A percentile compares a stretch with the other conserved stretches of the same genome.
Evolutionary conservation across 2,888 invertebrate species (phyloP).

Genomic region (Lochmaea crataegi): DNA sequence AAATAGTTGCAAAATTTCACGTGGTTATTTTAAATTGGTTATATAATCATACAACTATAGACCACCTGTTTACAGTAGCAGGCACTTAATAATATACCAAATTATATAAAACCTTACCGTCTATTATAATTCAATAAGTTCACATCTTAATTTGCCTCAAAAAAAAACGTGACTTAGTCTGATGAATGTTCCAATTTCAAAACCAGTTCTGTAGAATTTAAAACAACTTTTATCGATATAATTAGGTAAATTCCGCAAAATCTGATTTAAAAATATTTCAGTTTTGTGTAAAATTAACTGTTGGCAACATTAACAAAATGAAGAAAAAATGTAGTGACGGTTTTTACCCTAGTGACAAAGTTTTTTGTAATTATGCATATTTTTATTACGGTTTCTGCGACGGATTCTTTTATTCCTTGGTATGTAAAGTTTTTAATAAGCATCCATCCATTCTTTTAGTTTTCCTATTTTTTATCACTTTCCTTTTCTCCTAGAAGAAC

Average conservation of each 20-base stretch:
- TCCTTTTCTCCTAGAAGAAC: too few species aligned
- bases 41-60: not conserved
- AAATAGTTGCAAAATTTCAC: not conserved
- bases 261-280: constrained; percentile 8
- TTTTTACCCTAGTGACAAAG: not conserved
- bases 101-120: not conserved
- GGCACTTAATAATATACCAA: not conserved
- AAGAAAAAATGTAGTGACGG: not conserved
- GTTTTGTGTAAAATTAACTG: constrained; percentile 8
- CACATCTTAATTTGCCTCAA: not conserved
- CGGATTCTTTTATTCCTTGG: constrained; percentile 48
- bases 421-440: constrained; percentile 25
- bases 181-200: constrained; percentile 15
- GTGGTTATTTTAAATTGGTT: not conserved
- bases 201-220: constrained; percentile 24
- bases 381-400: constrained; percentile 44
- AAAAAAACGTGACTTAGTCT: not conserved
- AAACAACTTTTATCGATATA: not conserved
- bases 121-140: not conserved
- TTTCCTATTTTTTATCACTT: too few species aligned
- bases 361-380: constrained; percentile 13
- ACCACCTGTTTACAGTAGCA: not conserved
- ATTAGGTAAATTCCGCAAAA: not conserved
- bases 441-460: not conserved
- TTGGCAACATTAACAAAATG: constrained; percentile 13